Conservation (phyloP, 1,140 invertebrate genomes). For the Drosophila takahashii region DNA sequence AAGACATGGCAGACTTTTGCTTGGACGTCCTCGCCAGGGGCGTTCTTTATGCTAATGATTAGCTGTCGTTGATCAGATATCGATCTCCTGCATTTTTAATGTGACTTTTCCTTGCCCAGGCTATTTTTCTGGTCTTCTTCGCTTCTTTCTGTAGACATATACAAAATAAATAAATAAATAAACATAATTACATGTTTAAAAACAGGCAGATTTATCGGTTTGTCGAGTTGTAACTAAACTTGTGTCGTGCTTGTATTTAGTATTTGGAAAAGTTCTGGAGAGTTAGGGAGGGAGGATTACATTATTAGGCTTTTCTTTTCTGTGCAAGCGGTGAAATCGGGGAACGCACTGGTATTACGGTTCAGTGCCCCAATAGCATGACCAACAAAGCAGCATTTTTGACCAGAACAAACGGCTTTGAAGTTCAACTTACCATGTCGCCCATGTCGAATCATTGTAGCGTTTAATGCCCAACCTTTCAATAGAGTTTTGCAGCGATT, state of each 20-base stretch:
- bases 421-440: conserved; percentile 75
- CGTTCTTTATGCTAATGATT: too few relatives aligned
- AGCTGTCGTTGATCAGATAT: too few relatives aligned
- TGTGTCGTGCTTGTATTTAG: conserved; percentile 2
- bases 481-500: conserved; percentile 36
- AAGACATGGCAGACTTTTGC: too few relatives aligned
- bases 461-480: conserved; percentile 34
- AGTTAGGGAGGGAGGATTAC: background rate
- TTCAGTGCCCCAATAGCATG: conserved; percentile 54
- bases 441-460: conserved; percentile 57
- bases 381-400: conserved; percentile 16
- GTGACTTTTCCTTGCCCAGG: too few relatives aligned
- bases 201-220: background rate
- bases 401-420: conserved; percentile 58
- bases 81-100: too few relatives aligned
- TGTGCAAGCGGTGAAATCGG: conserved; percentile 43
- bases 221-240: conserved; percentile 5
- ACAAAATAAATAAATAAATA: background rate
- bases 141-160: too few relatives aligned
- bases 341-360: conserved; percentile 49
- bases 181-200: background rate
- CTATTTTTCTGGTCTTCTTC: too few relatives aligned
- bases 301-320: background rate
- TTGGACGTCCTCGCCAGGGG: too few relatives aligned
- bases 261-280: too few relatives aligned